Conservation (phyloP, 2,888 invertebrate species). For the Cantharis flavilabris region DNA sequence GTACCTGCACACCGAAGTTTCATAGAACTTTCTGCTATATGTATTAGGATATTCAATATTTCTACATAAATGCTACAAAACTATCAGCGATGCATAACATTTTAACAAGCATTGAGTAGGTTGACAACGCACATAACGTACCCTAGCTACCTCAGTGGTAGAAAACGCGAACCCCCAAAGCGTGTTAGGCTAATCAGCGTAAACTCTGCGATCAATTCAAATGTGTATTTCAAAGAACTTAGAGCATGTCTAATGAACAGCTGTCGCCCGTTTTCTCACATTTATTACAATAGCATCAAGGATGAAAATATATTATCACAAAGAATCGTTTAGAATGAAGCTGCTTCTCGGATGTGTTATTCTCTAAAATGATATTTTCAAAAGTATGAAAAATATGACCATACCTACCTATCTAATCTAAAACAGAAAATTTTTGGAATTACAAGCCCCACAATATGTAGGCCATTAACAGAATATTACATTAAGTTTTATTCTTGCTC, state of each 20-base stretch:
- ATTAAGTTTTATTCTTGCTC: background rate
- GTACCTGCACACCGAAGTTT: background rate
- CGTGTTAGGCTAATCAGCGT: constrained; percentile 51
- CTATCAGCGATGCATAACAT: constrained; percentile 35
- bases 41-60: background rate
- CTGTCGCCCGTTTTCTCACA: constrained; percentile 47
- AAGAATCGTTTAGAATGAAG: background rate
- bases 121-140: constrained; percentile 27
- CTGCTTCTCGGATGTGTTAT: background rate
- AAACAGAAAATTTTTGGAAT: background rate
- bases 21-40: background rate
- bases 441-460: background rate
- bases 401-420: background rate
- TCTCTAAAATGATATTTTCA: background rate
- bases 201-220: constrained; percentile 42
- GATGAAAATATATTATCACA: constrained; percentile 7
- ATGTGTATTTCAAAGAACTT: constrained; percentile 45
- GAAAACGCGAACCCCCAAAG: constrained; percentile 42
- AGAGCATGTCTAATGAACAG: constrained; percentile 51
- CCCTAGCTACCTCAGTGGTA: constrained; percentile 21
- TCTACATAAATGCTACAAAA: constrained; percentile 13
- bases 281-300: constrained; percentile 16
- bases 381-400: background rate
- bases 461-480: background rate
- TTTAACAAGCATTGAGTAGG: constrained; percentile 37